Conservation (phyloP, 1,140 invertebrate genomes). For the Papilio aristodemus region DNA sequence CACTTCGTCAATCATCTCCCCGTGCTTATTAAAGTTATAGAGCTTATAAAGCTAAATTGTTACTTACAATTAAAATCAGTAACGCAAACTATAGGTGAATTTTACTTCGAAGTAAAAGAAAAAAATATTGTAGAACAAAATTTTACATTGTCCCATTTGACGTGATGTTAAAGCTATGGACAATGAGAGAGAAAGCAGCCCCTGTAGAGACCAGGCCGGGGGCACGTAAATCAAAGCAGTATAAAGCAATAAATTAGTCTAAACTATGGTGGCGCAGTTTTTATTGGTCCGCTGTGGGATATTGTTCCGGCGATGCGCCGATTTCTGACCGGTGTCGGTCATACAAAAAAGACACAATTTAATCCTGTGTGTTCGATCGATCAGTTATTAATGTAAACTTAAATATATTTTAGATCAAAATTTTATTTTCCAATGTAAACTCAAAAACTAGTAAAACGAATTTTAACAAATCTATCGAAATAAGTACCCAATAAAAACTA, state of each 20-base stretch:
- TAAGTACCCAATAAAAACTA: no score
- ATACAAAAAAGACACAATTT: not conserved
- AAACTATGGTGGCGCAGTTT: conserved; percentile 46
- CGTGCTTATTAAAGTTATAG: no score
- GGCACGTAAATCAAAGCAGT: conserved; percentile 47
- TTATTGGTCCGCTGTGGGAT: conserved; percentile 42
- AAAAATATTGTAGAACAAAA: not conserved
- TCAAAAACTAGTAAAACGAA: no score
- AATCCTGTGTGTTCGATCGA: not conserved
- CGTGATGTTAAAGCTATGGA: not conserved
- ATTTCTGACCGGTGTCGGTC: conserved; percentile 22
- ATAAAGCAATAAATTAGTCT: conserved; percentile 53
- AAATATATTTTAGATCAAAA: not conserved
- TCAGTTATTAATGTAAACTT: not conserved
- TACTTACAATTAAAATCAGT: no score
- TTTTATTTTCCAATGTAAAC: not conserved
- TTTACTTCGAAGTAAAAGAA: no score
- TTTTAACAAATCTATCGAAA: no score
- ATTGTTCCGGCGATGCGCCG: conserved; percentile 39
- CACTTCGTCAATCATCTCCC: no score
- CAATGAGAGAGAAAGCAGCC: conserved; percentile 45
- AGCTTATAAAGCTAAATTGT: no score
- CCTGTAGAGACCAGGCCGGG: conserved; percentile 28
- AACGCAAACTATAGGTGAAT: no score
- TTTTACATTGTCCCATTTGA: not conserved